phyloP scores from a whole-genome alignment of 2,113 vertebrate genomes.

The Glaucomys volans region DNA sequence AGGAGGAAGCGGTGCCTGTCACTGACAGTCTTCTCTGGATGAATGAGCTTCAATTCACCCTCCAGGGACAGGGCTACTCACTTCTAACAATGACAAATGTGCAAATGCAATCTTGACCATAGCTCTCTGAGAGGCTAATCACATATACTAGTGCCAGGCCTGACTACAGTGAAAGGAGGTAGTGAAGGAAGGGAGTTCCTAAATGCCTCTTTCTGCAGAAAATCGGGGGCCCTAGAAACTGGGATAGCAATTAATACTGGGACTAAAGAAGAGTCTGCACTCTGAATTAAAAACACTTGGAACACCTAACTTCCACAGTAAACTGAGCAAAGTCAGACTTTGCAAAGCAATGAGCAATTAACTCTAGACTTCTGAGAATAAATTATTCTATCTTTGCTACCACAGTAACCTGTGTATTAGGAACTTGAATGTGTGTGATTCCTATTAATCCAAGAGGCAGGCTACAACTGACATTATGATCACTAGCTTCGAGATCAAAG shows the following conservation, averaged over 20 bases:
- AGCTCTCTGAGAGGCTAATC: neutral
- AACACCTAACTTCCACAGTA: slow-evolving; percentile 1
- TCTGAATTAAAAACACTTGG: neutral
- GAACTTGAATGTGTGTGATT: slow-evolving; percentile 17
- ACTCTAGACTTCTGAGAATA: slow-evolving; percentile 20
- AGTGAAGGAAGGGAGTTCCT: neutral
- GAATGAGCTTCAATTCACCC: slow-evolving; percentile 67
- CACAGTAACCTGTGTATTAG: slow-evolving; percentile 1
- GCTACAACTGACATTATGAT: neutral
- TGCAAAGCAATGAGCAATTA: neutral
- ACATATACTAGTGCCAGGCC: neutral
- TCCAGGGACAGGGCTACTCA: slow-evolving; percentile 34
- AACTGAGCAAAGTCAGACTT: neutral
- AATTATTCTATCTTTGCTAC: neutral
- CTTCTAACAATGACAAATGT: slow-evolving; percentile 19
- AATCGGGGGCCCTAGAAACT: slow-evolving; percentile 32
- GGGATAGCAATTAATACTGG: neutral
- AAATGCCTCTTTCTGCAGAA: neutral
- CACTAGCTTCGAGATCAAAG: neutral
- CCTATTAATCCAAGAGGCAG: neutral
- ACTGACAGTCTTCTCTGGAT: slow-evolving; percentile 65
- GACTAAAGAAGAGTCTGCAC: neutral
- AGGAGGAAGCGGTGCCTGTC: slow-evolving; percentile 55
- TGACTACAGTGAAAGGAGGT: neutral
- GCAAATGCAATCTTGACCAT: neutral